Conservation (phyloP, 2,113 vertebrate species). For the Prinia subflava region DNA sequence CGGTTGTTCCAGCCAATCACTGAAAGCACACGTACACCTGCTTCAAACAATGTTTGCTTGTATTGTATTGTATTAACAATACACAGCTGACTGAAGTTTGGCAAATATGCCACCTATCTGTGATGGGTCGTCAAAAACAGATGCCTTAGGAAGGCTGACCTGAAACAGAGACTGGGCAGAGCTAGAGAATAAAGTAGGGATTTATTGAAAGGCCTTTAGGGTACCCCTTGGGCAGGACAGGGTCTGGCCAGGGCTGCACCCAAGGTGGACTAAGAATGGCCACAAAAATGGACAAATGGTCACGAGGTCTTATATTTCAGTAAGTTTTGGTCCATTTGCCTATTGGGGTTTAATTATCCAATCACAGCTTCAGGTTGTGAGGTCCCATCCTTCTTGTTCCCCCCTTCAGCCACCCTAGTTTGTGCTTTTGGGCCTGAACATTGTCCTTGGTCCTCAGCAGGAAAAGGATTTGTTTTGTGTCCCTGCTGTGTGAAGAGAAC, state of each 20-base stretch:
- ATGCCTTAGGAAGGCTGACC: neutral
- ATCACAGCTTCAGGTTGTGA: neutral
- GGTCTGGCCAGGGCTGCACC: neutral
- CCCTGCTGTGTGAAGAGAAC: neutral
- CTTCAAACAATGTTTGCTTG: neutral
- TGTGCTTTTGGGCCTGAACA: neutral
- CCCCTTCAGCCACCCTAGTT: neutral
- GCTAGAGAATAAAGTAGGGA: neutral
- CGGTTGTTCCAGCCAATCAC: neutral
- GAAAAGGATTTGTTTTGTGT: neutral
- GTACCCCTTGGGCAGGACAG: neutral
- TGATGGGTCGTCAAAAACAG: neutral
- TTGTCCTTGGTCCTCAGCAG: neutral
- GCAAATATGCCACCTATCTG: neutral
- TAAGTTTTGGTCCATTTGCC: neutral
- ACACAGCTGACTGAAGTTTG: neutral
- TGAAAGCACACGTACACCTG: neutral
- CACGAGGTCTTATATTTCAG: rapidly evolving
- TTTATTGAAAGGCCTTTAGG: neutral
- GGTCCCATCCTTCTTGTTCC: neutral
- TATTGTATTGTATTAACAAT: too few relatives aligned
- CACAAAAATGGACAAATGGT: neutral
- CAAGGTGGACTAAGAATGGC: neutral
- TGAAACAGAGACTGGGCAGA: neutral
- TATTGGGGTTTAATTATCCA: neutral